Evolutionary conservation across 1,140 invertebrate species (phyloP), one percentile per base, ranked within the genome.

Genomic region (Bombus affinis): DNA sequence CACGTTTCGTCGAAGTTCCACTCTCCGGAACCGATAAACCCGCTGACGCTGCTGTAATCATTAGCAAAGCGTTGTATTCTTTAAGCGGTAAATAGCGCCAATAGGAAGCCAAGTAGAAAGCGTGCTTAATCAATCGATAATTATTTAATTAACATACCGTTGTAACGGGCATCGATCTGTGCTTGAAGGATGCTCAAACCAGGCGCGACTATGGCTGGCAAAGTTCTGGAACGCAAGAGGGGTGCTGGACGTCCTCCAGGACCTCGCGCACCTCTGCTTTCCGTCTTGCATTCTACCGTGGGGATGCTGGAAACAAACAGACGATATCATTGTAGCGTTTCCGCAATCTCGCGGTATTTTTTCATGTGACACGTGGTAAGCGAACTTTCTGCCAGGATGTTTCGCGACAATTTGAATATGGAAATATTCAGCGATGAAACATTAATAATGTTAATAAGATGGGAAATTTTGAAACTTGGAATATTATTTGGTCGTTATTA

Each of bases 161-260:
- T 92, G 91, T 95, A 95, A 47, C 93, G 91, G 39, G 96, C 96
- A 91, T 97, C 97, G 91, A 98, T 97, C 94, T 98, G 97, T 59
- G 98, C 97, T 90, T 98, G 97, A 32, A 98, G 96, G 87, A 98
- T 98, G 91, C 96, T 98, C 91, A 98, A 96, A 73, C 98, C 97
- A 8, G 98, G 98, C 57, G 98, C 97, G n/a, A 98, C 97, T 92
- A 98, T 98, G 77, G 98, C 97, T 32, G 98, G 98, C 72, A 98
- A 95, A 10, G 98, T 98, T 90, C 98, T 96, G 22, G 98, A 98
- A 86, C 98, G 96, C 76, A 98, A 95, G 86, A 98, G 95, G 1
- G 98, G 98, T 1, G 98, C 97, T 70, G 96, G 96, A 66, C 94
- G 92, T 85, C 95, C 94, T 82, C 94, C 93, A 87, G 94, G 88